phyloP scores from a whole-genome alignment of 2,888 invertebrate genomes.

The Micropterix aruncella region DNA sequence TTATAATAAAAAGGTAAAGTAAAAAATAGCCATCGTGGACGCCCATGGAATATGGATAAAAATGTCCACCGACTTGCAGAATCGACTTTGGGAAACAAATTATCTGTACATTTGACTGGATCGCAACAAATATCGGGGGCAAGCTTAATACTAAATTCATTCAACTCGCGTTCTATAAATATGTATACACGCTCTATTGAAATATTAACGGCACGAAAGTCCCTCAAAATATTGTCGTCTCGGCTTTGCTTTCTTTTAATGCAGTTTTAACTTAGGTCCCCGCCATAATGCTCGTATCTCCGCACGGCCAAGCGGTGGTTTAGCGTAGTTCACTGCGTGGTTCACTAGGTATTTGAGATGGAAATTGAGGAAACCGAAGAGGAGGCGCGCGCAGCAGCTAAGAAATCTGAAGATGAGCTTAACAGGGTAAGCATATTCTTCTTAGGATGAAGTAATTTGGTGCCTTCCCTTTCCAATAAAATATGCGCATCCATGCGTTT shows the following conservation, averaged over 20 bases:
- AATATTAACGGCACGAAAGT: neutral
- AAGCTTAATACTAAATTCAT: neutral
- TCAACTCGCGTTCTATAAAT: neutral
- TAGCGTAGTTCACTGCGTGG: no score
- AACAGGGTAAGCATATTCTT: slow-evolving; percentile 8
- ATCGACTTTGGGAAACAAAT: neutral
- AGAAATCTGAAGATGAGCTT: slow-evolving; percentile 11
- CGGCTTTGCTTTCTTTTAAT: neutral
- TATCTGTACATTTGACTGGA: neutral
- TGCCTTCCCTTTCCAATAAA: no score
- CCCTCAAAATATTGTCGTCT: neutral
- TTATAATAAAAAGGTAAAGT: no score
- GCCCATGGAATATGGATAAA: neutral
- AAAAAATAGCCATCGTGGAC: neutral
- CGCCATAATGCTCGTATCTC: no score
- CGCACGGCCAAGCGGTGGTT: neutral
- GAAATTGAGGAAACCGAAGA: slow-evolving; percentile 3
- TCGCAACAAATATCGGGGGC: neutral
- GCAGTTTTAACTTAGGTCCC: neutral
- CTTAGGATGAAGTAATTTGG: no score
- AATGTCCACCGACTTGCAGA: neutral
- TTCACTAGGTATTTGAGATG: neutral
- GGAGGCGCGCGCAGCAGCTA: slow-evolving; percentile 5
- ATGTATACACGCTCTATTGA: neutral
- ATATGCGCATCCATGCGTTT: no score